Evolutionary conservation across 1,140 invertebrate genomes (phyloP).

Genomic region (Apis florea): DNA sequence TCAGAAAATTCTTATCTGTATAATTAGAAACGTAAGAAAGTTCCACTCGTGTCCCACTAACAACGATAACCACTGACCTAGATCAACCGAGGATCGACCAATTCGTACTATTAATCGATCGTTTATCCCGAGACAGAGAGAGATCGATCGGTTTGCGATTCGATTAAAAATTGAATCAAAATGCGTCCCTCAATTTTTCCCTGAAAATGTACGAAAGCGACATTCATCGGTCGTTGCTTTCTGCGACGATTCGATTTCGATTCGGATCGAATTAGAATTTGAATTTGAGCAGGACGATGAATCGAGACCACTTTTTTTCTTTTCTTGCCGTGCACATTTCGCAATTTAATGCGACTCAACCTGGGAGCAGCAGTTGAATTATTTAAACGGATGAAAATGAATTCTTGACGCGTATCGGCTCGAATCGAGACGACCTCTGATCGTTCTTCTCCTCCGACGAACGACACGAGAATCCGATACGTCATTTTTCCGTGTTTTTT

Average conservation of each 20-base stretch:
- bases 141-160: neutral
- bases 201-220: too few species aligned
- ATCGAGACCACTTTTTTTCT: neutral
- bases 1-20: neutral
- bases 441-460: neutral
- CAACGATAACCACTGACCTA: conserved; percentile 48
- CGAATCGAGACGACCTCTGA: neutral
- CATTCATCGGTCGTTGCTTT: neutral
- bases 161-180: conserved; percentile 11
- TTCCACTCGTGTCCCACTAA: conserved; percentile 34
- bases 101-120: conserved; percentile 39
- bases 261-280: neutral
- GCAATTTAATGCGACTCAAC: neutral
- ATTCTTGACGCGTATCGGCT: conserved; percentile 1
- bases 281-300: neutral
- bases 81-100: conserved; percentile 42
- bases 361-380: neutral
- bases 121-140: conserved; percentile 32
- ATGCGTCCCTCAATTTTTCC: too few species aligned
- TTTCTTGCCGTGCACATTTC: neutral
- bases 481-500: neutral
- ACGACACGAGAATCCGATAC: neutral
- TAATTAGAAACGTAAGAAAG: neutral
- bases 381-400: conserved; percentile 13
- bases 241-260: neutral